Evolutionary conservation across 2,888 invertebrate species (phyloP).

Genomic region (Trisateles emortualis): DNA sequence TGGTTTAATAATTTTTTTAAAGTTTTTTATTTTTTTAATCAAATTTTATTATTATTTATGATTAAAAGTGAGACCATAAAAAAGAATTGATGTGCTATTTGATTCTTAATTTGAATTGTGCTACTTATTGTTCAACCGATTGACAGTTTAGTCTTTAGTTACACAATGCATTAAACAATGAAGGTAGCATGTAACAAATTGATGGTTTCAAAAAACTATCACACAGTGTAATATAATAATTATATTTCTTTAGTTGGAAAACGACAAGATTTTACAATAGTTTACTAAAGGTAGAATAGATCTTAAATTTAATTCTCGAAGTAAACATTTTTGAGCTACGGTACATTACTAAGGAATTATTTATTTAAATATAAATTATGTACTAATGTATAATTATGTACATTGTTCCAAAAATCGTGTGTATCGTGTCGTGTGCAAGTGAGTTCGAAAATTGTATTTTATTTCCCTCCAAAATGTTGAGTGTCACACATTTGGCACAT

Average conservation of each 20-base stretch:
- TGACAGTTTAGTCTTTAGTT: no score
- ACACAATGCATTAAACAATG: no score
- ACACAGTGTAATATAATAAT: conserved; percentile 40
- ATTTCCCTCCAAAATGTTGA: conserved; percentile 38
- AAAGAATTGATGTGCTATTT: no score
- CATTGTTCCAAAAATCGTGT: conserved; percentile 79
- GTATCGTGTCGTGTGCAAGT: conserved; percentile 57
- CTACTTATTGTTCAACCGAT: no score
- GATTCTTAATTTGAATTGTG: no score
- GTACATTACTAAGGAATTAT: conserved; percentile 72
- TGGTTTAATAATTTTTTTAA: no score
- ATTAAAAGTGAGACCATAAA: no score
- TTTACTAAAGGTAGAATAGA: conserved; percentile 68
- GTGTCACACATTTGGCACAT: conserved; percentile 73
- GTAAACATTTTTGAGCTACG: conserved; percentile 81
- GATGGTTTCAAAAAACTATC: conserved; percentile 28
- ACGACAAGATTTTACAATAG: conserved; percentile 58
- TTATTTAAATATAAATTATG: conserved; percentile 61
- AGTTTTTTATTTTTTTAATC: no score
- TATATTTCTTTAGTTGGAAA: conserved; percentile 56
- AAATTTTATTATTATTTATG: no score
- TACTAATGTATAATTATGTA: conserved; percentile 79
- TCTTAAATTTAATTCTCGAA: conserved; percentile 73
- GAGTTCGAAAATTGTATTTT: conserved; percentile 49
- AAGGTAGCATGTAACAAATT: no score